phyloP scores from a whole-genome alignment of 2,113 vertebrate species.

The Bubo blakistoni region DNA sequence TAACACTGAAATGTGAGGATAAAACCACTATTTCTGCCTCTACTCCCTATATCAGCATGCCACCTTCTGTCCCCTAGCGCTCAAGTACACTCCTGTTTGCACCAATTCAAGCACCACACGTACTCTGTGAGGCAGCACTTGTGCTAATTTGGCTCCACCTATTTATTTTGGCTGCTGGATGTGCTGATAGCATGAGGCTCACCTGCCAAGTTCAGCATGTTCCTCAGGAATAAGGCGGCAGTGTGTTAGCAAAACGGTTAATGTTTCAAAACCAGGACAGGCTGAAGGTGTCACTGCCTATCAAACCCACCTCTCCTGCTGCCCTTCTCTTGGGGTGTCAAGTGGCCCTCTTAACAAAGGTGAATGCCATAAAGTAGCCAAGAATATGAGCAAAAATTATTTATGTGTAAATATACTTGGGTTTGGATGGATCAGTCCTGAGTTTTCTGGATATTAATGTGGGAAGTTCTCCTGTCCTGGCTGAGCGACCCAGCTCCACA shows the following conservation, averaged over 20 bases:
- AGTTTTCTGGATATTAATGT: neutral
- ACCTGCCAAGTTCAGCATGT: neutral
- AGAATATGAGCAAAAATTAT: neutral
- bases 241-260: neutral
- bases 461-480: neutral
- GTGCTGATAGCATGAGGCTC: neutral
- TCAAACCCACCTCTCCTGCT: neutral
- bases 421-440: neutral
- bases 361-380: neutral
- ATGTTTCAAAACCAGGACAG: neutral
- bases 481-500: neutral
- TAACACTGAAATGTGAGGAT: neutral
- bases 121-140: neutral
- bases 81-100: neutral
- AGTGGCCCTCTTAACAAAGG: neutral
- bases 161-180: neutral
- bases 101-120: neutral
- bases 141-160: neutral
- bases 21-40: neutral
- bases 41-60: neutral
- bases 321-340: neutral
- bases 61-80: neutral
- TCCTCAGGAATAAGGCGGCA: neutral
- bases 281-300: neutral
- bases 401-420: neutral